These are phyloP conservation scores for Listrodromus nycthemerus DNA, from an alignment of 2,888 invertebrate genomes.

Conservation along the genomic window DNA sequence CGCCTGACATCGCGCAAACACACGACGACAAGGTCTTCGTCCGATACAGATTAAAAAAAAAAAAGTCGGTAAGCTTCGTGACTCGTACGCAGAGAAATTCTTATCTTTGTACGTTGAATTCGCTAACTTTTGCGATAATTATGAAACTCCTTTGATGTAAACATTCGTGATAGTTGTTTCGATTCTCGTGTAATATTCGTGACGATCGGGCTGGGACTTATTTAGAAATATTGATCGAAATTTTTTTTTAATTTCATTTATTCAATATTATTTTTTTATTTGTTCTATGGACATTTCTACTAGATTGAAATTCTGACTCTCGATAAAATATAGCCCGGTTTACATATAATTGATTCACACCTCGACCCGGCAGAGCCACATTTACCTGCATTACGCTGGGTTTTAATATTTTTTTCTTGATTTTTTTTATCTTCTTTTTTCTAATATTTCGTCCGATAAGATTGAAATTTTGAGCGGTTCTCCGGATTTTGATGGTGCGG, in stretches of 20 bases:
- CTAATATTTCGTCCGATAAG: not conserved
- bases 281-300: not conserved
- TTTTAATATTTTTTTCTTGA: not conserved
- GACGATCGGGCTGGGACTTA: too few species aligned
- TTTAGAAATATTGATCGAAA: not conserved
- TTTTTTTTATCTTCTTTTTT: not conserved
- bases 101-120: conserved; percentile 4
- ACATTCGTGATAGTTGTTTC: not conserved
- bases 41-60: conserved; percentile 56
- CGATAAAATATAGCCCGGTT: not conserved
- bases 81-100: conserved; percentile 5
- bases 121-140: not conserved
- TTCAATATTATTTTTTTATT: not conserved
- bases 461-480: not conserved
- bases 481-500: not conserved
- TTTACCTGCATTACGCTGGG: too few species aligned
- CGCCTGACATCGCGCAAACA: conserved; percentile 58
- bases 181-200: not conserved
- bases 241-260: not conserved
- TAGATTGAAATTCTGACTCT: not conserved
- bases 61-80: not conserved
- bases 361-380: too few species aligned
- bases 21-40: conserved; percentile 63
- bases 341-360: too few species aligned
- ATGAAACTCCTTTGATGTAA: not conserved